These are phyloP conservation scores for Acropora yongei DNA, from an alignment of 64 coral and sea anemone species.

Conservation along the genomic window DNA sequence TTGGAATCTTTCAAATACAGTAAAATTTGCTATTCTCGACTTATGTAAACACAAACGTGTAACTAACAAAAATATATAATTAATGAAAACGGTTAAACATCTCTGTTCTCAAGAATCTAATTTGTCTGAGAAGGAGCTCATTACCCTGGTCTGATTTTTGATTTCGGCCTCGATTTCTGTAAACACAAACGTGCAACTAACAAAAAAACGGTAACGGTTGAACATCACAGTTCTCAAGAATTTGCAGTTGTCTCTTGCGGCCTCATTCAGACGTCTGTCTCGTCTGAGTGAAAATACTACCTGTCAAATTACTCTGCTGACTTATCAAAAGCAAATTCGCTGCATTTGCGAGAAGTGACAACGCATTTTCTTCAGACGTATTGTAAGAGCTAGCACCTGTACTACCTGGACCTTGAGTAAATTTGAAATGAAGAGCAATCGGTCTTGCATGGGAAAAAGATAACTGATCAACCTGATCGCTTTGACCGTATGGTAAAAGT, in stretches of 20 bases:
- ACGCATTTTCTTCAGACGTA: slow-evolving; percentile 9
- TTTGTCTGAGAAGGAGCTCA: no score
- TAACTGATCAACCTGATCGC: no score
- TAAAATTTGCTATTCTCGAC: no score
- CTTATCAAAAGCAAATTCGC: slow-evolving; percentile 8
- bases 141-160: no score
- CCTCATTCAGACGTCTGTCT: no score
- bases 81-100: no score
- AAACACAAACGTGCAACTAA: neutral
- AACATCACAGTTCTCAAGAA: neutral
- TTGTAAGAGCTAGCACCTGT: slow-evolving; percentile 3
- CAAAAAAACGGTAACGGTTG: neutral
- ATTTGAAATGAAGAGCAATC: slow-evolving; percentile 14
- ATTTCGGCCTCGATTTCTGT: no score
- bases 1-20: no score
- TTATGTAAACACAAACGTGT: neutral
- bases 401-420: neutral
- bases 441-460: slow-evolving; percentile 16
- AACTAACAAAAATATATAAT: neutral
- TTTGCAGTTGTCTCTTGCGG: neutral
- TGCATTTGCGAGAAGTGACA: slow-evolving; percentile 24
- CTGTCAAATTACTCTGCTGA: neutral
- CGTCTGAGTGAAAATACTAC: slow-evolving; percentile 8
- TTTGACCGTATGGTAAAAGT: no score
- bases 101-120: no score